Base-by-base conservation (phyloP, 2,888 invertebrate species). In the Hirudinaria manillensis region DNA sequence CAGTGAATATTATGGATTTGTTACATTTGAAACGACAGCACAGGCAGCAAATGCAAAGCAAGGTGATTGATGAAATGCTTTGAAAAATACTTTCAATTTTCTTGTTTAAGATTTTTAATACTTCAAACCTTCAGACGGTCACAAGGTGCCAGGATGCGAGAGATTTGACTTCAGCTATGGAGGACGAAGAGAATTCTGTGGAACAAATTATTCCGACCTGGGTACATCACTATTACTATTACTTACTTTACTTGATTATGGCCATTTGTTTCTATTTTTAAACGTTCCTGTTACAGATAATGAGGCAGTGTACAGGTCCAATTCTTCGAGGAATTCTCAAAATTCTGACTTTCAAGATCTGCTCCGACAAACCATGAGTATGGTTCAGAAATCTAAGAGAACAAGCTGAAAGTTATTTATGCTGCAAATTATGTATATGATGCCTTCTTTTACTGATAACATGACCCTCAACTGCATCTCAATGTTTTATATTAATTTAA, bases 1-100 rank as follows among this genome's bases (percentile, higher is more conserved):
- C 72, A 72, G 72, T n/a, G 72, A 51, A 29, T 53, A 21, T 34
- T 72, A 72, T 45, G 72, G 72, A 45, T 72, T 72, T 55, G 72
- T 72, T 27, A 72, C 72, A 4, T 72, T 38, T 45, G 72, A 72
- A 32, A 72, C n/a, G 51, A 51, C 72, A n/a, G 53, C 53, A 19
- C 21, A 27, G 13, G 72, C 72, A 38, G 72, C 72, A 6, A 72
- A 32, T 51, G 45, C 51, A 51, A 72, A 72, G 21, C 72, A 72
- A 72, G 72, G 72, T 72, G 1, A 45, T 4, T 45, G 45, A 1
- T 16, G 16, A 16, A 45, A 45, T 45, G 45, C 16, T 45, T 16
- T 45, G 10, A 10, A 10, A 45, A 45, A 45, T 45, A 16, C 45
- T 7, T 45, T 10, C 3, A 45, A 16, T 45, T 45, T 45, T 45